Evolutionary conservation across 2,888 invertebrate species (phyloP), one percentile per base, ranked within the genome.

Genomic region (Drymonia ruficornis): DNA sequence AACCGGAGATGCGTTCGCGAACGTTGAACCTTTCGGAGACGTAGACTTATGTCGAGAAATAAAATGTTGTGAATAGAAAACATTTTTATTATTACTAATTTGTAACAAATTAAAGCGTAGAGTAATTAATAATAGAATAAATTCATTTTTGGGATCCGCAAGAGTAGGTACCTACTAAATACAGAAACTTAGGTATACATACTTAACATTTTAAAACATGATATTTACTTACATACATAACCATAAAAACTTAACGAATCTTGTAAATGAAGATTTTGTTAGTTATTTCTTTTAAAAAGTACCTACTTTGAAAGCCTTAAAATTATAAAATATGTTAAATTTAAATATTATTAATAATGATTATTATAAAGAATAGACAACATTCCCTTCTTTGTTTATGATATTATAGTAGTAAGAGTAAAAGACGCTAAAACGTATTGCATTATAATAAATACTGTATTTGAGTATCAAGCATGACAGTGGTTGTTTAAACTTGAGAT

Each of bases 1-100:
- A 31, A 47, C 50, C 48, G 6, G 36, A 34, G 46, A 53, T 49
- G 55, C 52, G 44, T 56, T 60, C 50, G 11, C 45, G 56, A 42
- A 50, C 59, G 36, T 59, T 68, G 53, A 68, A 53, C 65, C n/a
- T 16, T 38, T 40, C 19, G 43, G 6, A 47, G n/a, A 36, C 34
- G 40, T 43, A 23, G 56, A 56, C 59, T 62, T 45, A 43, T 50
- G 46, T 50, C 31, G 34, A 49, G 23, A 50, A 29, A 51, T n/a
- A 62, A 55, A 59, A 59, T 49, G 45, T 52, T 52, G 19, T 42
- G 29, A 53, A 53, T 36, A 18, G 38, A 42, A 43, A 49, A 42
- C 15, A 38, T 18, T 9, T 53, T 59, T 34, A 49, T 50, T 7
- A 5, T 29, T 29, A 5, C 19, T 50, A 1, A 19, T 53, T 18